Base-by-base conservation (phyloP, 2,113 vertebrate genomes). In the Apus apus region DNA sequence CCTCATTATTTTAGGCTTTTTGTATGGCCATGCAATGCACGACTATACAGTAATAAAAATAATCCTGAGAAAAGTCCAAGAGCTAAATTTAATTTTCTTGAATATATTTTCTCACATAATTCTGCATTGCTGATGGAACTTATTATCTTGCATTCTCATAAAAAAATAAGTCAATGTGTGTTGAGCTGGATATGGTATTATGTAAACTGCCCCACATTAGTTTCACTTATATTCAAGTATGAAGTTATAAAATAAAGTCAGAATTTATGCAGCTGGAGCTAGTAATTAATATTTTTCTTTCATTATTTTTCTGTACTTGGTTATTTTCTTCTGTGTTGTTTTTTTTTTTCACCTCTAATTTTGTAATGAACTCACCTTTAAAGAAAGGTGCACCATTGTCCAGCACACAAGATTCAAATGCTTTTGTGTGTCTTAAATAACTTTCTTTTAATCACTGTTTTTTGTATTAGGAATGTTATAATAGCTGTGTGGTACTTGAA, bases 1-100 rank as follows among this genome's bases (percentile, higher is more conserved):
- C 84, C 7, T 85, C 53, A 76, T 92, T 95, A 81, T 84, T 95
- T 90, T 81, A 72, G 64, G 76, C 66, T 64, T 93, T 85, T 61
- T 65, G 7, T 89, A 72, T 94, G 70, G 30, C 71, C 40, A 40
- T 48, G 64, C 77, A 95, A 30, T 53, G 30, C 85, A 87, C 56
- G 64, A 78, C 45, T 85, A 88, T 87, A 73, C 90, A 94, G 91
- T 62, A 80, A 67, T 79, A 13, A 89, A 72, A 94, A 79, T 73
- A 94, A 85, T 94, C 83, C 85, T 36, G 66, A 76, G 36, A 3
- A 30, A 71, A 61, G 46, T 73, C 22, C 21, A 23, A 94, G 71
- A 83, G 61, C 8, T 76, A 68, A 46, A 87, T 40, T 84, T 94
- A 80, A 43, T 34, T 87, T 38, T 84, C 94, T 81, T 36, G 77